phyloP scores from a whole-genome alignment of 2,797 vertebrate genomes.

The Paguma larvata region DNA sequence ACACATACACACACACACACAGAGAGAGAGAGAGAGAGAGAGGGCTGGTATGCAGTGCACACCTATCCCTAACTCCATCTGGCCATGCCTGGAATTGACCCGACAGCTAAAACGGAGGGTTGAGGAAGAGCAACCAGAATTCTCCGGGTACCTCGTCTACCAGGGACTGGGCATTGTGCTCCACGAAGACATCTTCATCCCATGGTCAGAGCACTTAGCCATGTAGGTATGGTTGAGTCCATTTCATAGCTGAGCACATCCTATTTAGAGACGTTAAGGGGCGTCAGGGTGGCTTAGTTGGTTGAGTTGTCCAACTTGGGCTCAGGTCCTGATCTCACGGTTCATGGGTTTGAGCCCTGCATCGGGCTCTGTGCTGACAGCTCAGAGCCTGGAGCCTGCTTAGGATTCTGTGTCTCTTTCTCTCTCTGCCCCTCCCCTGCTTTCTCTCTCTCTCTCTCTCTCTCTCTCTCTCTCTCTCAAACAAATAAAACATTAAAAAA shows the following conservation, averaged over 20 bases:
- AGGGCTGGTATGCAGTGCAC: accelerated
- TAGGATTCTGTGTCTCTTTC: too few species aligned
- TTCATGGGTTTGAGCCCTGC: too few species aligned
- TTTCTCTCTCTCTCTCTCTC: too few species aligned
- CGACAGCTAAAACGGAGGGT: background rate
- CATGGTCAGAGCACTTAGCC: accelerated
- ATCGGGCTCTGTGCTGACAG: too few species aligned
- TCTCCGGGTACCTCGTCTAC: accelerated
- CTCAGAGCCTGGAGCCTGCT: too few species aligned
- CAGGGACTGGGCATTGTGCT: background rate
- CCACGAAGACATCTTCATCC: background rate
- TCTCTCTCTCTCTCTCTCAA: too few species aligned
- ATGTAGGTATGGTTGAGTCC: background rate
- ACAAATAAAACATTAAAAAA: too few species aligned
- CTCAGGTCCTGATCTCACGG: too few species aligned
- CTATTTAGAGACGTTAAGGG: too few species aligned
- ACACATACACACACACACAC: background rate
- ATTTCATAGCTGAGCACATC: background rate
- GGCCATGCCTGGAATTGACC: background rate
- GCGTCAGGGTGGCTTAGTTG: too few species aligned
- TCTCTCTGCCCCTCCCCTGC: too few species aligned
- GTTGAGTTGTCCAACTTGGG: too few species aligned
- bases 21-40: background rate
- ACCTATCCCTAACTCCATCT: background rate
- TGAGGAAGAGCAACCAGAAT: background rate